Conservation (phyloP, 1,140 invertebrate genomes). For the Zaprionus africanus region DNA sequence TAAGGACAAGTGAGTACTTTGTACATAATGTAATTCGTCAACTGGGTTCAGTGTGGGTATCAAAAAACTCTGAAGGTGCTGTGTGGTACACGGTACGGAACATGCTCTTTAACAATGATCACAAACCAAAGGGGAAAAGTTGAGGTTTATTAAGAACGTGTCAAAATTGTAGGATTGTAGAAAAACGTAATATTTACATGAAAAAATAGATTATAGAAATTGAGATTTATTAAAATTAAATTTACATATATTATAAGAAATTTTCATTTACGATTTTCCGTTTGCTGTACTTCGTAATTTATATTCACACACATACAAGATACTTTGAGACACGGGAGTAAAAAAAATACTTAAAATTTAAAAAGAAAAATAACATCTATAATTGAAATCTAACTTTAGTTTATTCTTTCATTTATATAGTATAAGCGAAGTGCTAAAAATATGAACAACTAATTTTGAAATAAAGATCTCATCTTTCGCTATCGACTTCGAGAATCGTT, state of each 20-base stretch:
- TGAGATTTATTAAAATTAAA: constrained; percentile 45
- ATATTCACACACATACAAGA: constrained; percentile 85
- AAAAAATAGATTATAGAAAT: constrained; percentile 46
- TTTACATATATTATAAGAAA: constrained; percentile 50
- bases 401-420: too few relatives aligned
- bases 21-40: constrained; percentile 34
- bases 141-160: constrained; percentile 21
- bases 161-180: constrained; percentile 28
- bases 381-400: constrained; percentile 6
- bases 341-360: constrained; percentile 29
- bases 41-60: constrained; percentile 13
- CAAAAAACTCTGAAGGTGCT: constrained; percentile 58
- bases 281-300: constrained; percentile 61
- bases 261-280: constrained; percentile 50
- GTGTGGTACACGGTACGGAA: constrained; percentile 60
- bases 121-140: constrained; percentile 18
- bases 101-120: constrained; percentile 67
- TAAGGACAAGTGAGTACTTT: constrained; percentile 30
- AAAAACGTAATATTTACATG: constrained; percentile 70
- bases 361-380: constrained; percentile 15
- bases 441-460: background rate
- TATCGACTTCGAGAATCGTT: background rate
- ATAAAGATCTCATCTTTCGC: background rate
- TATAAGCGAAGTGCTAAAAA: background rate
- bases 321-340: constrained; percentile 83